Evolutionary conservation across 2,888 invertebrate genomes (phyloP).

Genomic region (Serripes groenlandicus): DNA sequence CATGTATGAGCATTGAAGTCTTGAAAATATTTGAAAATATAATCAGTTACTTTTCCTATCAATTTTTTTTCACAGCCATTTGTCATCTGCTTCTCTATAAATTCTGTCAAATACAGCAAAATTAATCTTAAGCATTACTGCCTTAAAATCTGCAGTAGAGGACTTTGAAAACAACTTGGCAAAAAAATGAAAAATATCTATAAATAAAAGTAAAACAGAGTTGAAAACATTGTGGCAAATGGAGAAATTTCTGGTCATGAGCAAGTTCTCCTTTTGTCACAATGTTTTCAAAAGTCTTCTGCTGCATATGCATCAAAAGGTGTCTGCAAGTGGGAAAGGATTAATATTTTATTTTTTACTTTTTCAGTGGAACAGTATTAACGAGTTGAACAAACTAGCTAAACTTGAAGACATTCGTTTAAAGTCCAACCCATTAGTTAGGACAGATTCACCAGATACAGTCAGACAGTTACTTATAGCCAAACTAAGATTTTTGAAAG

Average conservation of each 20-base stretch:
- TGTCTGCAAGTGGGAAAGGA: neutral
- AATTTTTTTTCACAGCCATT: too few relatives aligned
- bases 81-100: too few relatives aligned
- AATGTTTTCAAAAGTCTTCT: neutral
- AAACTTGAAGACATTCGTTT: constrained; percentile 91
- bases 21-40: too few relatives aligned
- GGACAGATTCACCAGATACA: constrained; percentile 90
- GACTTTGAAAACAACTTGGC: too few relatives aligned
- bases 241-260: neutral
- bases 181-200: too few relatives aligned
- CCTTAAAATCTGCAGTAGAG: too few relatives aligned
- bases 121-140: too few relatives aligned
- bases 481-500: constrained; percentile 91
- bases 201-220: neutral
- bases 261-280: neutral
- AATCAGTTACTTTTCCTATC: too few relatives aligned
- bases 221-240: neutral
- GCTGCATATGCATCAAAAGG: neutral
- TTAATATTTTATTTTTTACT: constrained; percentile 24
- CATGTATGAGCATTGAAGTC: too few relatives aligned
- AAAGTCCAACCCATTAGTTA: constrained; percentile 89
- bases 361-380: constrained; percentile 93
- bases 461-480: constrained; percentile 93
- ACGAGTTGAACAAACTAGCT: constrained; percentile 93
- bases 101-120: too few relatives aligned